A percentile compares a stretch with the other conserved stretches of the same genome.
These are phyloP conservation scores for Endotricha flammealis DNA, from an alignment of 2,888 invertebrate genomes.

Conservation along the genomic window DNA sequence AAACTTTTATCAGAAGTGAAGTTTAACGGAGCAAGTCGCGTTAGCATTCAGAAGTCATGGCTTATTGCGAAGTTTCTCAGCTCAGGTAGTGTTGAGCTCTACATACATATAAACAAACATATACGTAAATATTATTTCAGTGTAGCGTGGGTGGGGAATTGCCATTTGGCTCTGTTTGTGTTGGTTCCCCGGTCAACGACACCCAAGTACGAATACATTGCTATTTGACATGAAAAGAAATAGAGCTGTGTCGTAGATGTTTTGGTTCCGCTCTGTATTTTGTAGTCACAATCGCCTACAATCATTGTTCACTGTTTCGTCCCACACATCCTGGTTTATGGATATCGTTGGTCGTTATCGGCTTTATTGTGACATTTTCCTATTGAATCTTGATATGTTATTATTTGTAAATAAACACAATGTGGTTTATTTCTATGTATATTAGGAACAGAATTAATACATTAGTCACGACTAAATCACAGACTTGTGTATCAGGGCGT, in stretches of 20 bases:
- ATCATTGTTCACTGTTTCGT: no score
- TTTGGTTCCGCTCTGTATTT: constrained; percentile 23
- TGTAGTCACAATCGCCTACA: no score
- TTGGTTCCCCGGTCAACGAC: constrained; percentile 56
- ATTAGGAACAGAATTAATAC: no score
- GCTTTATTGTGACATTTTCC: not conserved
- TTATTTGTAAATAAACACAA: no score
- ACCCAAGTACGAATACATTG: constrained; percentile 52
- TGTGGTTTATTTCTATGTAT: no score
- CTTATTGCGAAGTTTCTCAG: constrained; percentile 50
- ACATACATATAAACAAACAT: not conserved
- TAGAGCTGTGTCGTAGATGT: constrained; percentile 36
- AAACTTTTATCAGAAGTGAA: constrained; percentile 44
- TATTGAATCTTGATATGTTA: no score
- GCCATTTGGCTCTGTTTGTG: constrained; percentile 37
- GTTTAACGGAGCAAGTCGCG: constrained; percentile 39
- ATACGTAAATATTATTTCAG: constrained; percentile 4
- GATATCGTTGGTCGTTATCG: constrained; percentile 11
- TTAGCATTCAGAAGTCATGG: constrained; percentile 58
- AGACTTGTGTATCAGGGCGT: no score
- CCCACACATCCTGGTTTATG: no score
- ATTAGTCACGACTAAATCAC: no score
- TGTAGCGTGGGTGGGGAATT: constrained; percentile 24
- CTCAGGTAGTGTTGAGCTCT: constrained; percentile 22
- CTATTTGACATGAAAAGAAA: constrained; percentile 61